Evolutionary conservation across 2,113 vertebrate genomes (phyloP), one percentile per base, ranked within the genome.

Genomic region (Vulpes lagopus): DNA sequence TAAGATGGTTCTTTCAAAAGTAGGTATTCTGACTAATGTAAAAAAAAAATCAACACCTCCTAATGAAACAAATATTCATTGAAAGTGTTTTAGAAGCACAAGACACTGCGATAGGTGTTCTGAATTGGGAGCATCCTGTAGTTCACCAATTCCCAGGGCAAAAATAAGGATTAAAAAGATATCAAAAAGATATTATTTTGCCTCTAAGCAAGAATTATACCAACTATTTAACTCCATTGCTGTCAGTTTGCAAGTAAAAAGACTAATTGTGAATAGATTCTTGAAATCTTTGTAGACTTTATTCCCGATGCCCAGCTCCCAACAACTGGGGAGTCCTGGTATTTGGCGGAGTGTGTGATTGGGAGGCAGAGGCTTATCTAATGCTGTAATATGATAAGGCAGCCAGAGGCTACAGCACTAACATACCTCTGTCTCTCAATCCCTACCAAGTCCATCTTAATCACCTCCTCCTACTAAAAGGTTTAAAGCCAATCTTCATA

Each of bases 381-480:
- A 81, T 15, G 95, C 81, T 98, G 51, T 96, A 96, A 97, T 97
- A 98, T 87, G 98, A 96, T 96, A 97, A 79, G 82, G 14, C 57
- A 98, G 86, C 91, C 79, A 96, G 96, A 98, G 98, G 91, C 96
- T 97, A 86, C 51, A 95, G 74, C 43, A 35, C 14, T 69, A 83
- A 89, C 91, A 94, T 91, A 85, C 38, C 74, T 84, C 73, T 98
- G 97, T 92, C 86, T 87, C 25, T 5, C 91, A 94, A 74, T 85
- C 80, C 78, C 82, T 83, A 49, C 80, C 51, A 17, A 82, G 86
- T 51, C 57, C 62, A 74, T 95, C 94, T 93, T 97, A 97, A 98
- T 98, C 82, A 94, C 96, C 97, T 98, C 95, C 96, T 97, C 94
- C 91, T 97, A 89, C 25, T 89, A 98, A 95, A 97, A 98, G 94